Evolutionary conservation across 2,888 invertebrate species (phyloP), one percentile per base, ranked within the genome.

Genomic region (Cybosia mesomella): DNA sequence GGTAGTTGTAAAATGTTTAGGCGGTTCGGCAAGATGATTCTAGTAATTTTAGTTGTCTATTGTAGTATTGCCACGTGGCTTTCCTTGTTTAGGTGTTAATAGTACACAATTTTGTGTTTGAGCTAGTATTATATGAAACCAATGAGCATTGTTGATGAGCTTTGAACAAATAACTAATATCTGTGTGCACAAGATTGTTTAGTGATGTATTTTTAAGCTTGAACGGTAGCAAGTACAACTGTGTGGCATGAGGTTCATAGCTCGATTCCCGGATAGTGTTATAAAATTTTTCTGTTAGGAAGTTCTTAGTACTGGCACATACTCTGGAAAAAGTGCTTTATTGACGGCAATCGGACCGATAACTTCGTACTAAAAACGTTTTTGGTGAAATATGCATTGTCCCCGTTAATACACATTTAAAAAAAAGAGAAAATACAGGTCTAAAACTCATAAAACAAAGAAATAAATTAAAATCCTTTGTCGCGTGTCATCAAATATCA

Each of bases 401-500:
- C 28, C 28, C 3, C 28, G 2, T 28, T 28, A 4, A 4, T 28
- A 28, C 5, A 28, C 28, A 4, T 53, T 53, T 8, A 5, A 0
- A 22, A 21, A 24, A 55, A 24, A 8, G 2, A 54, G 9, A 24
- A 24, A 24, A 7, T 34, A n/a, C n/a, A 64, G 7, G 3, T 8
- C 15, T 32, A 57, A 18, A 58, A 28, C 32, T 61, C 10, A 28
- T 34, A 34, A 0, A 68, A 64, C 68, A 49, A 24, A 15, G 4
- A 68, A 64, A 22, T 63, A 73, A 74, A 68, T n/a, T n/a, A 70
- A 54, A 53, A 64, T 70, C 22, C 22, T 36, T 36, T 63, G 64
- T 74, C 66, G 68, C 74, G 71, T 84, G 85, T 85, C 86, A 87
- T 88, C 85, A 90, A 89, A 91, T 84, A 89, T 85, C 85, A 91